These are phyloP conservation scores for Felis catus DNA, from an alignment of 2,113 vertebrate genomes.

Conservation along the genomic window F.catus_Fca126_mat1.0 CM031418.1:119654501-119655000, in stretches of 20 bases:
- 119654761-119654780: not conserved
- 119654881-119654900: not conserved
- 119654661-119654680: not conserved
- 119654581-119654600: not conserved
- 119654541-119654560: not conserved
- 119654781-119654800: not conserved
- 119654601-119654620: not conserved
- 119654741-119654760: not conserved
- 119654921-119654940: not conserved
- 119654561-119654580: not conserved
- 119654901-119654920: not conserved
- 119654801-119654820: not conserved
- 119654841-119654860: slow-evolving; percentile 9
- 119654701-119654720: not conserved
- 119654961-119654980: not conserved
- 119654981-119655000: not conserved
- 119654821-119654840: not conserved
- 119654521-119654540: not conserved
- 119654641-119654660: not conserved
- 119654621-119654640: not conserved
- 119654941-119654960: not conserved
- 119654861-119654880: not conserved
- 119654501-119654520: not conserved
- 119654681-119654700: not conserved
- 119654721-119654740: not conserved